These are phyloP conservation scores for Corythornis vintsioides DNA, from an alignment of 2,113 vertebrate species.

Conservation along the genomic window DNA sequence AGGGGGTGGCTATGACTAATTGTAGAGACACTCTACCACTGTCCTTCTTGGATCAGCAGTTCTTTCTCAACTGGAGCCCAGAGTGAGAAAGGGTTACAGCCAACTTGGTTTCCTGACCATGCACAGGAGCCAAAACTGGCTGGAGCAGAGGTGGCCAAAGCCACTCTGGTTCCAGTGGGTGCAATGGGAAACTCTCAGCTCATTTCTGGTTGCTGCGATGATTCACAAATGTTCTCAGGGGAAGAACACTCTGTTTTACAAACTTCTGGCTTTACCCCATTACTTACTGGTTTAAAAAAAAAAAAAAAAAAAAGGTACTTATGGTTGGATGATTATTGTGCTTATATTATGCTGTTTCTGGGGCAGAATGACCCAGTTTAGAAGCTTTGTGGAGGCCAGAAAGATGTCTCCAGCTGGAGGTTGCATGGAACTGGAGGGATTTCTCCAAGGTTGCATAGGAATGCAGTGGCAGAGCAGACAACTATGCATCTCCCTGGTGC, in stretches of 20 bases:
- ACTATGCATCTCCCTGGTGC: not conserved
- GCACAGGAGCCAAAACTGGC: not conserved
- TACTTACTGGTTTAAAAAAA: not conserved
- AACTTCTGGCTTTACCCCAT: not conserved
- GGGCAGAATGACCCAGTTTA: not conserved
- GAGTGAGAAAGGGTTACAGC: not conserved
- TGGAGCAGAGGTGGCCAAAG: not conserved
- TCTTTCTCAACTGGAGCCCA: not conserved
- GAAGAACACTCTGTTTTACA: not conserved
- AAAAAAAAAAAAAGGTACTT: not conserved
- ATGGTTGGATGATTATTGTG: not conserved
- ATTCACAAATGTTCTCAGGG: not conserved
- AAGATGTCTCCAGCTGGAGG: not conserved
- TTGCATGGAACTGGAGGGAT: not conserved
- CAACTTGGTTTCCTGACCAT: constrained; percentile 46
- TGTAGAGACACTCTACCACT: not conserved
- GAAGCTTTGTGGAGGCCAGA: not conserved
- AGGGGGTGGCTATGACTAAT: constrained; percentile 19
- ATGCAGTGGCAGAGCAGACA: not conserved
- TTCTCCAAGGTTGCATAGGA: not conserved
- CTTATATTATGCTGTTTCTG: not conserved
- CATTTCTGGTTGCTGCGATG: not conserved
- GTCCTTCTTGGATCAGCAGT: not conserved
- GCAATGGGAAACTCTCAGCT: not conserved
- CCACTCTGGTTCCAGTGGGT: not conserved